Evolutionary conservation across 2,797 vertebrate genomes (phyloP).

Genomic region (Schizothorax lantsangensis): DNA sequence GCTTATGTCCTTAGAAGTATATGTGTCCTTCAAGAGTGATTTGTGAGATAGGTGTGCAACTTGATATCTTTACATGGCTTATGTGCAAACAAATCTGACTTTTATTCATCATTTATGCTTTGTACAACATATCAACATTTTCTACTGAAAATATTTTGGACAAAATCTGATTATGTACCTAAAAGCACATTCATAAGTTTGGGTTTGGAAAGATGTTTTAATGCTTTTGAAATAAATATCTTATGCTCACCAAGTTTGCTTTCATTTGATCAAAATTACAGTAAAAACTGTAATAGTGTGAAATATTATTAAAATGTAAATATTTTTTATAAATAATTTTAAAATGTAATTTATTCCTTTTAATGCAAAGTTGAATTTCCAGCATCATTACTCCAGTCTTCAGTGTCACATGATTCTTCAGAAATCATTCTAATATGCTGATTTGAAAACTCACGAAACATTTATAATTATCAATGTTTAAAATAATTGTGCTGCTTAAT

Average conservation of each 20-base stretch:
- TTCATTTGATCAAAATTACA: background rate
- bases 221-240: background rate
- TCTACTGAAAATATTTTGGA: background rate
- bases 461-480: background rate
- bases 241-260: background rate
- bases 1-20: background rate
- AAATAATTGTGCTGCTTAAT: background rate
- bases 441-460: background rate
- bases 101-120: background rate
- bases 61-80: background rate
- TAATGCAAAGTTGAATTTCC: background rate
- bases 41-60: background rate
- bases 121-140: background rate
- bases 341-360: background rate
- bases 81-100: background rate
- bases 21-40: background rate
- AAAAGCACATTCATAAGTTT: background rate
- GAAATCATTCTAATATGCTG: background rate
- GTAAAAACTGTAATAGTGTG: background rate
- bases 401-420: background rate
- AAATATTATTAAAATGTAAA: background rate
- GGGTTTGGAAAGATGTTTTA: background rate
- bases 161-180: background rate
- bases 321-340: background rate
- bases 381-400: background rate